Base-by-base conservation (phyloP, 2,888 invertebrate species). In the Ectemnius continuus region DNA sequence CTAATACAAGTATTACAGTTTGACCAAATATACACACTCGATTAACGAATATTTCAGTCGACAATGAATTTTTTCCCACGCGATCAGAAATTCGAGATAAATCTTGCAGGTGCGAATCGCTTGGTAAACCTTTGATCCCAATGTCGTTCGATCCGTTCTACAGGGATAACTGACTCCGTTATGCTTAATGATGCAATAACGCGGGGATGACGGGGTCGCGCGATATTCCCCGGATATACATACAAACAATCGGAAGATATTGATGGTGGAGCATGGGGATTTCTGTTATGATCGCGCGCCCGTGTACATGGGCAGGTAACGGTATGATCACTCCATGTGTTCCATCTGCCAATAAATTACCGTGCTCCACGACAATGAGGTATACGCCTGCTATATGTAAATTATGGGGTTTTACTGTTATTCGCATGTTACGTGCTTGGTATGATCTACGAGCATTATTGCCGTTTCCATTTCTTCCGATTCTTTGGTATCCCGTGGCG, bases 121-220 rank as follows among this genome's bases (percentile, higher is more conserved):
- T 70, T 78, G 82, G 75, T 76, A 67, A 76, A 75, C 75, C 78
- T 73, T 76, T 76, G 82, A 82, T 82, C 75, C 78, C 78, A 82
- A 82, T 79, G 82, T 77, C 78, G 78, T 73, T 73, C 65, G 52
- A 62, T 3, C 23, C 23, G 23, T 3, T 23, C 36, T 1, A 36
- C 57, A 60, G 58, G 67, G 75, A 67, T 68, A 75, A 61, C 75
- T 67, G 70, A 75, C 73, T 79, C 68, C 62, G 70, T 68, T 76
- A 67, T 47, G 63, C 73, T 56, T 70, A 69, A 62, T 72, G 69
- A 65, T 57, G 71, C 71, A 80, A 75, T 61, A 70, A 61, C 68
- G 57, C 61, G 62, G 65, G 70, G 74, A 75, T 63, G 71, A 79
- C 77, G 73, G 56, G 36, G 47, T 62, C 57, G 60, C 61, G 62